A percentile compares a stretch with the other conserved stretches of the same genome.
phyloP scores from a whole-genome alignment of 1,140 invertebrate genomes.

The Meloidogyne exigua region DNA sequence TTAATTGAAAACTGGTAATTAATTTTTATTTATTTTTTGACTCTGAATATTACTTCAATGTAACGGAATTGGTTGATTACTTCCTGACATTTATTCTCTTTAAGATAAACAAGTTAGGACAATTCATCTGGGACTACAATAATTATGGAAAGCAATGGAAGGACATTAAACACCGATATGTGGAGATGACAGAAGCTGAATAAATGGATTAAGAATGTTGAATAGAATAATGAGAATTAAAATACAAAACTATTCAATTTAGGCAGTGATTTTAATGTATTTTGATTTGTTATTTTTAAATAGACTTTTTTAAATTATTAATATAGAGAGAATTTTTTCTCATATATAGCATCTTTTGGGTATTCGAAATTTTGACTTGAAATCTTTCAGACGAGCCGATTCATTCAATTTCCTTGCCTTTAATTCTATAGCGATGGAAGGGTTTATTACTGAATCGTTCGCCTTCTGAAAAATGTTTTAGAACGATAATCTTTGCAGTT shows the following conservation, averaged over 20 bases:
- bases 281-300: too few species aligned
- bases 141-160: slow-evolving; percentile 27
- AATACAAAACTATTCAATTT: too few species aligned
- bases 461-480: background rate
- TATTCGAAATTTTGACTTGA: too few species aligned
- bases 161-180: slow-evolving; percentile 22
- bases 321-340: too few species aligned
- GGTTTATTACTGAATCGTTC: background rate
- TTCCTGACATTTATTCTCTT: background rate
- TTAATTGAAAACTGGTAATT: background rate
- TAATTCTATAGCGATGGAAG: too few species aligned
- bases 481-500: slow-evolving; percentile 22
- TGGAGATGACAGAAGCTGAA: background rate
- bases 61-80: too few species aligned
- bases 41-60: background rate
- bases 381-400: too few species aligned
- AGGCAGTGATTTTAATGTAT: too few species aligned
- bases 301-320: too few species aligned
- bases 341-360: too few species aligned
- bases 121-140: slow-evolving; percentile 17
- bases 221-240: too few species aligned
- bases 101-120: slow-evolving; percentile 9
- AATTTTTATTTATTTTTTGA: background rate
- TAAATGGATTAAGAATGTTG: background rate
- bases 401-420: too few species aligned